A percentile compares a stretch with the other conserved stretches of the same genome.
Conservation (phyloP, 2,113 vertebrate genomes). For the Artemisiospiza belli region DNA sequence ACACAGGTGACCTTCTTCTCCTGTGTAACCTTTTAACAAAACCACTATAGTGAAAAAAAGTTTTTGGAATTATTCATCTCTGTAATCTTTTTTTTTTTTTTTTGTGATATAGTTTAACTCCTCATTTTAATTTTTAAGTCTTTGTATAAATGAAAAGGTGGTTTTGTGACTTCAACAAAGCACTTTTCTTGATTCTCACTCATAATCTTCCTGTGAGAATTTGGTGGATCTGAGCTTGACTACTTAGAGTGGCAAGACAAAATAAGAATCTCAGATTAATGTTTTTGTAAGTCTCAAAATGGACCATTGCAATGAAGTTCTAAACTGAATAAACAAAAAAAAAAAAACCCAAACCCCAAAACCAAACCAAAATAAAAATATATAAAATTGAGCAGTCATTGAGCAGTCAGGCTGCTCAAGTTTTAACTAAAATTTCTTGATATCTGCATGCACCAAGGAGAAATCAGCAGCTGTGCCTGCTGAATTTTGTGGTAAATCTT, state of each 20-base stretch:
- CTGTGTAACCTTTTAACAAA: neutral
- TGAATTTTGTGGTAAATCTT: neutral
- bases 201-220: neutral
- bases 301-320: neutral
- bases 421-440: neutral
- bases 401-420: neutral
- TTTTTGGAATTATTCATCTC: constrained; percentile 21
- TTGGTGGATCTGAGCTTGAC: neutral
- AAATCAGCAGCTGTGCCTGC: neutral
- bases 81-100: neutral
- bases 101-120: constrained; percentile 8
- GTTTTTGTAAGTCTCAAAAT: neutral
- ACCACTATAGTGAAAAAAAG: neutral
- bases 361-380: neutral
- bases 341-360: neutral
- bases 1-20: neutral
- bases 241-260: neutral
- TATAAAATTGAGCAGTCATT: neutral
- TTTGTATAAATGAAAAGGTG: constrained; percentile 1
- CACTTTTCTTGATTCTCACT: neutral
- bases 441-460: neutral
- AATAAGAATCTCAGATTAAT: neutral
- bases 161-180: neutral
- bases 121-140: neutral
- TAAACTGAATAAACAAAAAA: neutral